Conservation (phyloP, 2,797 vertebrate genomes). For the Betta splendens region DNA sequence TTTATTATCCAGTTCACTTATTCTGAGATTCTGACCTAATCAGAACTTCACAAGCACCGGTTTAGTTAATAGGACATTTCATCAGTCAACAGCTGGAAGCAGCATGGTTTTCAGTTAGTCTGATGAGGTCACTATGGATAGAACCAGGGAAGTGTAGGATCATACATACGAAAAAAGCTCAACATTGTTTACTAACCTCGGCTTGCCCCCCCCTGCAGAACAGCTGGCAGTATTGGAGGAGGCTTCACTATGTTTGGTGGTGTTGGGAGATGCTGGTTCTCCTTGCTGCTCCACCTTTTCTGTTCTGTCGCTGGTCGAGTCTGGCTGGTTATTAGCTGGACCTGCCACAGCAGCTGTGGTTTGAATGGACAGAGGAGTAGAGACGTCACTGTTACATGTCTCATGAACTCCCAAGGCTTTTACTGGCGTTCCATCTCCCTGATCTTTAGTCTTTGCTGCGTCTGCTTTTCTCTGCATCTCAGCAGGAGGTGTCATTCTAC, state of each 20-base stretch:
- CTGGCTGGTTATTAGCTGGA: background rate
- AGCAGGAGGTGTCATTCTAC: background rate
- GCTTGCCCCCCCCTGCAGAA: conserved; percentile 15
- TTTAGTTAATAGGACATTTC: too few species aligned
- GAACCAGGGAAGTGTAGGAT: too few species aligned
- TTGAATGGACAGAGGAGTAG: background rate
- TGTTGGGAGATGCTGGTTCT: background rate
- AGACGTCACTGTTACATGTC: background rate
- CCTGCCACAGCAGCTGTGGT: background rate
- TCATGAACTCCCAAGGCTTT: background rate
- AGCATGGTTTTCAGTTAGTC: too few species aligned
- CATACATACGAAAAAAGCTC: background rate
- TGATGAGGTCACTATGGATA: too few species aligned
- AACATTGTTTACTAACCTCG: conserved; percentile 38
- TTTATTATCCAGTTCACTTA: background rate
- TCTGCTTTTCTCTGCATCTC: conserved; percentile 2
- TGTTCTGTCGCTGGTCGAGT: background rate
- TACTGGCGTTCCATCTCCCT: background rate
- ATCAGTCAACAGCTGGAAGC: too few species aligned
- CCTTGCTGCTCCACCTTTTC: background rate
- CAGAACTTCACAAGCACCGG: too few species aligned
- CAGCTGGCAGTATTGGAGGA: conserved; percentile 4
- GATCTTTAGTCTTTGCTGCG: background rate
- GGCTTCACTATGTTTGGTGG: background rate
- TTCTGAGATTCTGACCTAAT: background rate